Percentiles rank a stretch among this genome's conserved stretches.
Evolutionary conservation across 2,888 invertebrate species (phyloP).

Genomic region (Chrysodeixis includens): DNA sequence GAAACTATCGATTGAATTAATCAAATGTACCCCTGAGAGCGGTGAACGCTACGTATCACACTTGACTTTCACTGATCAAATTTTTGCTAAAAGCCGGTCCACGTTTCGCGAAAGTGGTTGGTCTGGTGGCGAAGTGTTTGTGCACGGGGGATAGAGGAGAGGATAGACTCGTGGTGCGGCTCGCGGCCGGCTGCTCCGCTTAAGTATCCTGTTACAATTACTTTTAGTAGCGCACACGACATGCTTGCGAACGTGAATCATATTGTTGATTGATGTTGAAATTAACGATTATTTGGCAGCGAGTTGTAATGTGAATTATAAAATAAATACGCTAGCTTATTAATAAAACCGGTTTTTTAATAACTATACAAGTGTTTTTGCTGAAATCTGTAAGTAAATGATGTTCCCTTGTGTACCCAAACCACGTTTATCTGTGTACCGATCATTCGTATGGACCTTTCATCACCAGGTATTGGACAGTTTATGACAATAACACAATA

Average conservation of each 20-base stretch:
- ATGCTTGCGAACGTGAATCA: constrained; percentile 22
- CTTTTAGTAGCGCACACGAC: constrained; percentile 55
- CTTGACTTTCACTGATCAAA: constrained; percentile 88
- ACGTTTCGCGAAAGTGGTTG: constrained; percentile 86
- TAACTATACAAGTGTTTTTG: too few species aligned
- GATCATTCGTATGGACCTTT: not conserved
- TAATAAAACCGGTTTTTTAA: too few species aligned
- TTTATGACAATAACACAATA: not conserved
- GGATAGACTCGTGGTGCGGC: constrained; percentile 68
- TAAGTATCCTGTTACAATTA: constrained; percentile 61
- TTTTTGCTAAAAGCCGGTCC: constrained; percentile 89
- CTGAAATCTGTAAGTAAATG: too few species aligned
- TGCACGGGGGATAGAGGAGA: constrained; percentile 64
- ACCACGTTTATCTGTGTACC: not conserved
- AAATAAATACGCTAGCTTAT: too few species aligned
- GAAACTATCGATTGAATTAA: constrained; percentile 69
- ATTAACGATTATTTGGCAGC: too few species aligned
- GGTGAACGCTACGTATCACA: constrained; percentile 71
- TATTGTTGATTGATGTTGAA: not conserved
- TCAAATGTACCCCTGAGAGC: constrained; percentile 73
- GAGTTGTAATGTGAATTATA: too few species aligned
- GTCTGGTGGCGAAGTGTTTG: constrained; percentile 72
- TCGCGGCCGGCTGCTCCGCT: constrained; percentile 35
- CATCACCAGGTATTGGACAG: not conserved
- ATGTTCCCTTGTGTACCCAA: too few species aligned